A percentile compares a stretch with the other conserved stretches of the same genome.
phyloP scores from a whole-genome alignment of 1,140 invertebrate species.

The Drosophila nikananu region DNA sequence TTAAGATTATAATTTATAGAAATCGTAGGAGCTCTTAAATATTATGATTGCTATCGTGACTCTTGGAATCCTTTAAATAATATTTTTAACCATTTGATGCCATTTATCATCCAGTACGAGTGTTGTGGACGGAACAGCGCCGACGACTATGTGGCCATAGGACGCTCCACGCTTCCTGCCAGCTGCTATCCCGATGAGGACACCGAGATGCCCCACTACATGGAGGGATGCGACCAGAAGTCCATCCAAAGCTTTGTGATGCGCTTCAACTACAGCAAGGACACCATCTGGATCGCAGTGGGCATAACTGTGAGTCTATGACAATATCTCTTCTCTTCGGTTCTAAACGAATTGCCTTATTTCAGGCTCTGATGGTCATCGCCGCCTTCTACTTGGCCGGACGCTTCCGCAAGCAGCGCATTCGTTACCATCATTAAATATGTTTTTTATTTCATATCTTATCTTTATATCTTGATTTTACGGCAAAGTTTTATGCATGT shows the following conservation, averaged over 20 bases:
- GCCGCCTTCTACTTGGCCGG: constrained; percentile 65
- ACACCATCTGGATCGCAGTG: constrained; percentile 61
- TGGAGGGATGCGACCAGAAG: constrained; percentile 58
- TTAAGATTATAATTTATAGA: neutral
- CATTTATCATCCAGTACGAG: constrained; percentile 41
- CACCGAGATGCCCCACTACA: constrained; percentile 17
- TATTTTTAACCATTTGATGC: neutral
- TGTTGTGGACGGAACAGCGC: constrained; percentile 70
- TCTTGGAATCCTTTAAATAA: neutral
- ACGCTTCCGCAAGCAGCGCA: constrained; percentile 73
- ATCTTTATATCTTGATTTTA: too few species aligned
- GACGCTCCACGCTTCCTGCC: constrained; percentile 25
- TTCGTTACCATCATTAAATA: constrained; percentile 56
- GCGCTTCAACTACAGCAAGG: constrained; percentile 53
- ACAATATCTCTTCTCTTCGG: neutral
- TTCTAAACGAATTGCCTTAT: neutral
- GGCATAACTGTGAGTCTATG: constrained; percentile 44
- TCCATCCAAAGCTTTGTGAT: constrained; percentile 45
- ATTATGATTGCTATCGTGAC: neutral
- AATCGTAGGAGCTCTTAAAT: neutral
- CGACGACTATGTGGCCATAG: constrained; percentile 65
- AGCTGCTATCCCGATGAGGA: constrained; percentile 55
- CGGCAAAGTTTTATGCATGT: neutral
- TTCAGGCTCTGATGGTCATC: constrained; percentile 65
- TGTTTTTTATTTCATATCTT: neutral